Conservation (phyloP, 2,113 vertebrate species). For the Rafetus swinhoei region DNA sequence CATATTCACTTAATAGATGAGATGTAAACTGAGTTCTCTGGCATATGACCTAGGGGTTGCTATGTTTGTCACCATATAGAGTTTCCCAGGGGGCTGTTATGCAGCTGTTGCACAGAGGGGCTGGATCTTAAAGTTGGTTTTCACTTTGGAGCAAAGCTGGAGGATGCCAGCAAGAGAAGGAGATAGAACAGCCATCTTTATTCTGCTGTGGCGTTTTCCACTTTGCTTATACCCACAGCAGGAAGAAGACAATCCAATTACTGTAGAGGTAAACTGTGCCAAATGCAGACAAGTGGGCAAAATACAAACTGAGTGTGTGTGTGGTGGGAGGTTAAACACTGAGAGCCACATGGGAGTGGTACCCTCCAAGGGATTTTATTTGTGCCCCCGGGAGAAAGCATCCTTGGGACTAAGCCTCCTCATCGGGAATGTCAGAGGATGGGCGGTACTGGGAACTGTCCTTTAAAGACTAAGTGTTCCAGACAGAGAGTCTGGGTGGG, state of each 20-base stretch:
- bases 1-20: constrained; percentile 34
- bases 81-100: constrained; percentile 24
- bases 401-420: neutral
- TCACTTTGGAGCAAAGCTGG: neutral
- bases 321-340: neutral
- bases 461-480: neutral
- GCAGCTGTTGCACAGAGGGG: constrained; percentile 6
- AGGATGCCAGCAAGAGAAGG: constrained; percentile 3
- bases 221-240: neutral
- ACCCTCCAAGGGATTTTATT: neutral
- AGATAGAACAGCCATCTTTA: neutral
- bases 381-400: no score
- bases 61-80: constrained; percentile 3
- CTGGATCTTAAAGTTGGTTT: neutral
- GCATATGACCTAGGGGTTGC: neutral
- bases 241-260: neutral
- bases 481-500: neutral
- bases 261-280: neutral
- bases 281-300: neutral
- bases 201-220: neutral
- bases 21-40: constrained; percentile 21
- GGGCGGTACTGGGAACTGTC: neutral
- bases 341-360: neutral
- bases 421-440: neutral
- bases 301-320: neutral